Base-by-base conservation (phyloP, 2,113 vertebrate genomes). In the Hemiscyllium ocellatum region DNA sequence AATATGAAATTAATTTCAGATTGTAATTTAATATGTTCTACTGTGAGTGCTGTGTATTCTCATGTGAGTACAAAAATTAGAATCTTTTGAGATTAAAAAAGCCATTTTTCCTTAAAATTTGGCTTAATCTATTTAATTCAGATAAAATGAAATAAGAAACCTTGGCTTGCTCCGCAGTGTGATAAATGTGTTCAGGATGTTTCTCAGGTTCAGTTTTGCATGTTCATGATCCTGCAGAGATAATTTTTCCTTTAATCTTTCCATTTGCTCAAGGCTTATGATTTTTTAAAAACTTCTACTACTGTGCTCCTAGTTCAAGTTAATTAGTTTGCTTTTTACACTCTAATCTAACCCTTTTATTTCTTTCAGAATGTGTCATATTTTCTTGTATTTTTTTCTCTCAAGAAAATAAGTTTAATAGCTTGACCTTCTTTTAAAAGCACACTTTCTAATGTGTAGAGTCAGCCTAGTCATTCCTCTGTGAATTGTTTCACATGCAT, bases 251-350 rank as follows among this genome's bases (percentile, higher is more conserved):
- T 17, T 56, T 61, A 33, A n/a, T 91, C 24, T 29, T 12, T 56
- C 26, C 29, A 89, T 61, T 56, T 89, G 50, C 52, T 61, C 86
- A 56, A 12, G 52, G 50, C 24, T 91, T 91, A 4, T 61, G 56
- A 91, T 37, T n/a, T 56, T 90, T 56, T 61, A 42, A 19, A 22
- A 19, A 42, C 37, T 24, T 91, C 87, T 65, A 29, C 56, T n/a
- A 10, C 50, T 6, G 50, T 87, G 85, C 4, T 87, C 52, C 29
- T n/a, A 1, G 4, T 61, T 56, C 52, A 61, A n/a, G 56, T 65
- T 91, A 89, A 65, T 91, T 91, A 91, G 87, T 4, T 91, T 91
- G 52, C 87, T 91, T 91, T 65, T 15, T 61, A n/a, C 26, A 19
- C 15, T 6, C 87, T 91, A 65, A n/a, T 91, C 15, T 65, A 33